Evolutionary conservation across 2,797 vertebrate genomes (phyloP), one percentile per base, ranked within the genome.

Genomic region (Amazona ochrocephala): DNA sequence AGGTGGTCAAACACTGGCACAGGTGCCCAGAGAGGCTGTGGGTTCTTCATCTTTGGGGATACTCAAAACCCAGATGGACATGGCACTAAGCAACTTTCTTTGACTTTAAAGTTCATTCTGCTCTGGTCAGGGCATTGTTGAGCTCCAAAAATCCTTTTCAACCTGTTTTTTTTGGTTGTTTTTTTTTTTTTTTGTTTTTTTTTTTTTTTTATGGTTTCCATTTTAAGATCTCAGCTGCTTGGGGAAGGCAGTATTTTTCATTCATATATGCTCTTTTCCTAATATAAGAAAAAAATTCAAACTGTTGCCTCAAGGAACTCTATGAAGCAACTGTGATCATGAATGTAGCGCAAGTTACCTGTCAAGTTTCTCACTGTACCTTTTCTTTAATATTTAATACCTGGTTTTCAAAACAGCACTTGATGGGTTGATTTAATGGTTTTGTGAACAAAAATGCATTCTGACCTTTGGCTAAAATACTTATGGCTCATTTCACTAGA

Each of bases 71-170:
- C 26, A 53, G 20, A 9, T 22, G 2, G 24, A 41, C 2, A 9
- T 1, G 6, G 9, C 1, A 1, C 7, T 71, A 48, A 73, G 37
- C 4, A 73, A 44, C 1, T 0, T 39, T 37, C 39, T 73, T 45
- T 56, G 27, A 56, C 42, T 82, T 64, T 37, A 23, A 64, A 67
- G 9, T 54, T 86, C 13, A 18, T 72, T 79, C 41, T 80, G 13
- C 37, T 66, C 80, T 32, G 24, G 78, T 62, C 7, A 22, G 1
- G 22, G 21, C 8, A 41, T 41, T 34, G 4, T 5, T 84, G 10
- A 53, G 56, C 20, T 48, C 42, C 11, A 81, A 58, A 80, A 66
- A 24, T 53, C 5, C 21, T 37, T 84, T 81, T 18, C 9, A 58
- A 22, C 5, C 4, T 62, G 4, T 0, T 24, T 24, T 79, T 84